Base-by-base conservation (phyloP, 2,888 invertebrate species). In the Ornithoptera priamus region DNA sequence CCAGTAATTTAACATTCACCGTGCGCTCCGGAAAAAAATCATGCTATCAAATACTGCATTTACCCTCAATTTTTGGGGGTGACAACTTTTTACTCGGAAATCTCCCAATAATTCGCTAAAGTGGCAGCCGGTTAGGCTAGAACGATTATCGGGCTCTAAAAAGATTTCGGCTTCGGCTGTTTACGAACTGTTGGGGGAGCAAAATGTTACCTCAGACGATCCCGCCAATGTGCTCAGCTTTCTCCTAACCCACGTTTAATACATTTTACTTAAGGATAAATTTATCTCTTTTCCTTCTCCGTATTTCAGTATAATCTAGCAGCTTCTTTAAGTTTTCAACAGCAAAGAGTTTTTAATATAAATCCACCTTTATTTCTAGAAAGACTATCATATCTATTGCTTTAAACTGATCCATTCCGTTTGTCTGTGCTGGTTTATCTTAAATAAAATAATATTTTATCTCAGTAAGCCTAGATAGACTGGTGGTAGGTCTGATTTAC, bases 31-130 rank as follows among this genome's bases (percentile, higher is more conserved):
- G 77, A 84, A 87, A 86, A 86, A 89, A 90, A 30, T 90, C 90
- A 87, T 86, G 91, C 92, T 89, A 92, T 92, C 90, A 90, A 90
- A 89, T 85, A 85, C 85, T 85, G 82, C 81, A 85, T 82, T 82
- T 83, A 84, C 87, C 89, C 88, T 86, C 85, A 82, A 81, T 80
- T 71, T 57, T 77, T 76, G 53, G 78, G 87, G 90, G 89, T 85
- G 89, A 90, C 90, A 89, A 89, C 87, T 89, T 91, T 90, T 88
- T 87, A 86, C 84, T 80, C 79, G 82, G 77, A 86, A 92, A 89
- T 89, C 90, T 87, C 81, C 89, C 87, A 88, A 91, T 91, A 91
- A 91, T 92, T 91, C 90, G 89, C 86, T 87, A 89, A 89, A 92
- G 90, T 92, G 90, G 87, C 89, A 91, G 89, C 86, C 88, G 87